Percentiles rank a stretch among this genome's conserved stretches.
phyloP scores from a whole-genome alignment of 2,797 vertebrate species.

The Neosalanx taihuensis region DNA sequence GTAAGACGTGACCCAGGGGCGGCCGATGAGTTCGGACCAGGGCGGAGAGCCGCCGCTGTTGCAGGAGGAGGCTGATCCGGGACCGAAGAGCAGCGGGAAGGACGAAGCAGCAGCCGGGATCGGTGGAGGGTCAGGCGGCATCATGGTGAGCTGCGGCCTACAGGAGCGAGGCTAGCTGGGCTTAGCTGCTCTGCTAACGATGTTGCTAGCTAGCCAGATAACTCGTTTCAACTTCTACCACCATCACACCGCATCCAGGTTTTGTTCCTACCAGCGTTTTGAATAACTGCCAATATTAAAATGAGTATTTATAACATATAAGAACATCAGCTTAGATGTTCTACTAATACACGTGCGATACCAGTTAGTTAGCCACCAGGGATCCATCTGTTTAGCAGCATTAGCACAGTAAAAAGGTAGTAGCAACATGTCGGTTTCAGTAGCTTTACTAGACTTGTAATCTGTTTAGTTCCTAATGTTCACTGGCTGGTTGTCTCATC shows the following conservation, averaged over 20 bases:
- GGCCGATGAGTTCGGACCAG: constrained; percentile 85
- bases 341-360: neutral
- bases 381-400: neutral
- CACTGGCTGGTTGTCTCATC: constrained; percentile 31
- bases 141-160: constrained; percentile 80
- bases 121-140: constrained; percentile 74
- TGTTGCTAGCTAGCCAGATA: too few species aligned
- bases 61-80: constrained; percentile 83
- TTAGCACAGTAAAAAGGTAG: neutral
- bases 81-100: constrained; percentile 69
- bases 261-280: too few species aligned
- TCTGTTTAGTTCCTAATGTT: constrained; percentile 3
- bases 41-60: constrained; percentile 79
- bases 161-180: constrained; percentile 13
- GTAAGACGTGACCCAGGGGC: constrained; percentile 74
- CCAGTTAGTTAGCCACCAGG: neutral
- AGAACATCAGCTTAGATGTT: too few species aligned
- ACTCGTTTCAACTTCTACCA: too few species aligned
- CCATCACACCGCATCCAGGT: too few species aligned
- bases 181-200: neutral
- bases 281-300: too few species aligned
- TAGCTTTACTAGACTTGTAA: constrained; percentile 25
- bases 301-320: too few species aligned
- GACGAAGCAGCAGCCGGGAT: constrained; percentile 70
- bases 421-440: neutral